Conservation (phyloP, 2,797 vertebrate species). For the Cyprinella venusta region DNA sequence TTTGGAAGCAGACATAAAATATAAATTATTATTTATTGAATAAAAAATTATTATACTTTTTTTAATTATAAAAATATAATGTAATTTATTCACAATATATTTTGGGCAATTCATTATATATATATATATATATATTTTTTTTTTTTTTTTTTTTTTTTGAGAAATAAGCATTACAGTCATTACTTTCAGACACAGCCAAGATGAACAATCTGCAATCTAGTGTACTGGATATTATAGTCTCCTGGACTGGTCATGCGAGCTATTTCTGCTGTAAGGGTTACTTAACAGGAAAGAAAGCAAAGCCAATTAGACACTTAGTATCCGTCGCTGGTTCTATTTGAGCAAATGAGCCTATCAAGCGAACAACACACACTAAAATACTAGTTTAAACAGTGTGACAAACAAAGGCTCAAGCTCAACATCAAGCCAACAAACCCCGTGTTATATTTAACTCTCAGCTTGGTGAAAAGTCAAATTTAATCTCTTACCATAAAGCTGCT, state of each 20-base stretch:
- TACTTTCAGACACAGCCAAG: constrained; percentile 2
- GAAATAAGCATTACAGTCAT: background rate
- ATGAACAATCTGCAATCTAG: background rate
- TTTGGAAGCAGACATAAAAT: too few relatives aligned
- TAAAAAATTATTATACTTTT: too few relatives aligned
- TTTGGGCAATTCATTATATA: too few relatives aligned
- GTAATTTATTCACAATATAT: too few relatives aligned
- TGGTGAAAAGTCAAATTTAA: constrained; percentile 46
- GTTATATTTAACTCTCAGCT: constrained; percentile 45
- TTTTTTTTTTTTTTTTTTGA: too few relatives aligned
- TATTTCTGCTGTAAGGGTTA: background rate
- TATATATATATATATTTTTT: too few relatives aligned
- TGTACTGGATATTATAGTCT: background rate
- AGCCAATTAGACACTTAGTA: background rate
- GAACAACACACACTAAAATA: background rate
- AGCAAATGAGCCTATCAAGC: background rate
- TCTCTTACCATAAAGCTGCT: constrained; percentile 73
- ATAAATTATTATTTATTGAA: too few relatives aligned
- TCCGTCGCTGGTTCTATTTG: background rate
- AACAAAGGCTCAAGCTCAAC: background rate
- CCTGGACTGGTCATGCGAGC: background rate
- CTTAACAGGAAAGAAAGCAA: background rate
- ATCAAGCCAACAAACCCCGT: constrained; percentile 17
- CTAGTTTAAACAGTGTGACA: background rate
- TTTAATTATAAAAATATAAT: too few relatives aligned